These are phyloP conservation scores for Phenganax stokvisi DNA, from an alignment of 92 coral and sea anemone species.

Conservation along the genomic window DNA sequence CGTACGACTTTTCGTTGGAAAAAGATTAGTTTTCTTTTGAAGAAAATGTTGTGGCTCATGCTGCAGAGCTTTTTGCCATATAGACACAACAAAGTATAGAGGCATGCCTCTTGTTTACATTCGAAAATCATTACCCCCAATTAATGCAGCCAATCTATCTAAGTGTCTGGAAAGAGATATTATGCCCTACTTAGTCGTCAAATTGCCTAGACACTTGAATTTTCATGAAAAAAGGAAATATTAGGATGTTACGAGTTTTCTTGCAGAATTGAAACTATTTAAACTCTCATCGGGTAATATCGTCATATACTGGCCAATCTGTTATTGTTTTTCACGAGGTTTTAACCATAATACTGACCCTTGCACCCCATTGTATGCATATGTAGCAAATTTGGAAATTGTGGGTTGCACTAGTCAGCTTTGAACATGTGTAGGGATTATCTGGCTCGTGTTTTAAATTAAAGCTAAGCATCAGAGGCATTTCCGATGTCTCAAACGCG, in stretches of 20 bases:
- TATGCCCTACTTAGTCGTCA: background rate
- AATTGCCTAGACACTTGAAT: background rate
- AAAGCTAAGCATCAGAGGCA: background rate
- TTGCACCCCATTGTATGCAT: background rate
- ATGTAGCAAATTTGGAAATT: background rate
- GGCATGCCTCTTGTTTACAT: slow-evolving; percentile 13
- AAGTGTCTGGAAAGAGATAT: background rate
- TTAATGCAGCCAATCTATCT: background rate
- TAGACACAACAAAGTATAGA: slow-evolving; percentile 23
- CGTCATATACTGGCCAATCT: background rate
- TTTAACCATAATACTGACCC: background rate
- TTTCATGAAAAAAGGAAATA: background rate
- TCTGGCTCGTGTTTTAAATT: background rate
- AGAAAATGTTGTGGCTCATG: background rate
- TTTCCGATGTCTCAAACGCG: background rate
- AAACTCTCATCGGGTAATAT: background rate
- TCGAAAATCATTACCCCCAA: slow-evolving; percentile 7
- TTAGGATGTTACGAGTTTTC: background rate
- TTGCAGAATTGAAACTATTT: background rate
- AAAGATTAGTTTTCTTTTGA: background rate
- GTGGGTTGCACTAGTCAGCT: background rate
- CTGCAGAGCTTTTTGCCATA: background rate
- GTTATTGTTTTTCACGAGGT: background rate
- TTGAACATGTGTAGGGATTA: background rate
- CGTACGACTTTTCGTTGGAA: too few relatives aligned